These are phyloP conservation scores for Platichthys stellatus DNA, from an alignment of 2,113 vertebrate genomes.

Conservation along the genomic window DNA sequence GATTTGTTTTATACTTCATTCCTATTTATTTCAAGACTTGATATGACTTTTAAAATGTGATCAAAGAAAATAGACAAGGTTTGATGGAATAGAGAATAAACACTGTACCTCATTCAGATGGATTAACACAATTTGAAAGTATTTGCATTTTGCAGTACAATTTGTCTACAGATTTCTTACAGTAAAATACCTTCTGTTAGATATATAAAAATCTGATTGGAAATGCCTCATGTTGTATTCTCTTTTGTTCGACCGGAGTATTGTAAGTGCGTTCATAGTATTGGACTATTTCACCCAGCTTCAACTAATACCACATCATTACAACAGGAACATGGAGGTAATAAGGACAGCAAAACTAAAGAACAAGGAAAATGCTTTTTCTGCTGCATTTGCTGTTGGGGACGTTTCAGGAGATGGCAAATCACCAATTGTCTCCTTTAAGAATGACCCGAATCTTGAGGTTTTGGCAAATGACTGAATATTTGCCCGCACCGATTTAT, in stretches of 20 bases:
- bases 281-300: not conserved
- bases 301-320: not conserved
- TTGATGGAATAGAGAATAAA: not conserved
- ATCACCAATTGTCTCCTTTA: slow-evolving; percentile 43
- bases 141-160: not conserved
- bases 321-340: slow-evolving; percentile 14
- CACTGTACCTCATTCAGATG: not conserved
- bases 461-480: slow-evolving; percentile 54
- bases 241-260: not conserved
- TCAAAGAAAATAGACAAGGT: not conserved
- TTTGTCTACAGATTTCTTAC: not conserved
- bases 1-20: slow-evolving; percentile 9
- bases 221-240: not conserved
- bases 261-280: slow-evolving; percentile 4
- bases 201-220: not conserved
- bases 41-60: not conserved
- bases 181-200: not conserved
- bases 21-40: slow-evolving; percentile 17
- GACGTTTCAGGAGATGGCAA: slow-evolving; percentile 19
- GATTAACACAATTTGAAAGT: not conserved
- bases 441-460: slow-evolving; percentile 43
- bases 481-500: slow-evolving; percentile 10
- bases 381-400: slow-evolving; percentile 18
- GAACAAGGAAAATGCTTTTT: slow-evolving; percentile 8
- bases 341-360: slow-evolving; percentile 19